phyloP scores from a whole-genome alignment of 2,113 vertebrate genomes.

The Mellivora capensis region DNA sequence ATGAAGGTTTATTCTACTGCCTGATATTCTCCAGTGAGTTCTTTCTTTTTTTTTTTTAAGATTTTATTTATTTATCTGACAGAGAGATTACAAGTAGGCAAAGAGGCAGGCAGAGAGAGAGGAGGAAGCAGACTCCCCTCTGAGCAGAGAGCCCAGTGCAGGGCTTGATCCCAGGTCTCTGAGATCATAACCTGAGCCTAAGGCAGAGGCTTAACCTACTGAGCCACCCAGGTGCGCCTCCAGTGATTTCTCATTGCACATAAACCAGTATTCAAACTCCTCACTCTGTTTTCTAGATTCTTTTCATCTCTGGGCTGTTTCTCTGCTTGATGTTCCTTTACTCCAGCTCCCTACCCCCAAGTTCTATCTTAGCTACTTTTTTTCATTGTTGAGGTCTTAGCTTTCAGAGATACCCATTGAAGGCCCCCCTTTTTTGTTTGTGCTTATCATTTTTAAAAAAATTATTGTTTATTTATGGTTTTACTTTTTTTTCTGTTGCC shows the following conservation, averaged over 20 bases:
- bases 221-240: background rate
- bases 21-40: background rate
- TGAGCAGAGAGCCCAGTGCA: too few relatives aligned
- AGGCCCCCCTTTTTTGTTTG: background rate
- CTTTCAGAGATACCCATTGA: background rate
- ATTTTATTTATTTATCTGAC: too few relatives aligned
- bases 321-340: background rate
- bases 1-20: background rate
- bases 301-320: background rate
- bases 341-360: fast-evolving
- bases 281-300: background rate
- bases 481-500: background rate
- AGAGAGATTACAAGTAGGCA: too few relatives aligned
- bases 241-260: background rate
- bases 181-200: too few relatives aligned
- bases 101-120: too few relatives aligned
- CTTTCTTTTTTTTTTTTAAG: background rate
- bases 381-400: background rate
- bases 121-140: too few relatives aligned
- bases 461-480: background rate
- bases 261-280: background rate
- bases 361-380: background rate
- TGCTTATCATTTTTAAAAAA: background rate
- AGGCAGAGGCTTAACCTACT: too few relatives aligned
- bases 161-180: too few relatives aligned